Conservation (phyloP, 2,888 invertebrate genomes). For the Cryptus armator region DNA sequence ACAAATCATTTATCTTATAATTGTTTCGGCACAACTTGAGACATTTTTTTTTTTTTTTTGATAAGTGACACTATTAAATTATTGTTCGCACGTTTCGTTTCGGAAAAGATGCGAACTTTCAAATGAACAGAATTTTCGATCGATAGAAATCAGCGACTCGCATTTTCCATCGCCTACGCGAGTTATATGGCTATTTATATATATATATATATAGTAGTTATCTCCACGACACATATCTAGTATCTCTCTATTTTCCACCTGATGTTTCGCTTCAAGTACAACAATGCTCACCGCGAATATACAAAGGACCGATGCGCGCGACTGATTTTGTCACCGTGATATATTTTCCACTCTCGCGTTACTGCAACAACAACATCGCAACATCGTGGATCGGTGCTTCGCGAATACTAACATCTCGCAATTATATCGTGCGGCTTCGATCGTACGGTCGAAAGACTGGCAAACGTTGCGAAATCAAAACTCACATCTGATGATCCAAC, state of each 20-base stretch:
- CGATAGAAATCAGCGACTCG: not conserved
- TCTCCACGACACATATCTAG: constrained; percentile 20
- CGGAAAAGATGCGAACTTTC: too few relatives aligned
- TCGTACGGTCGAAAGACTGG: too few relatives aligned
- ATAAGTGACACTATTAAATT: too few relatives aligned
- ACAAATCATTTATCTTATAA: not conserved
- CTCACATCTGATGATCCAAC: too few relatives aligned
- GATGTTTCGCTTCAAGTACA: constrained; percentile 5
- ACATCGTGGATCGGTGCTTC: constrained; percentile 5
- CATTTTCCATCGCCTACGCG: not conserved
- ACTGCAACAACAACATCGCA: constrained; percentile 28
- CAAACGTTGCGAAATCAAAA: too few relatives aligned
- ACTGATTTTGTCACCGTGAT: constrained; percentile 31
- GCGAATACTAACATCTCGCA: too few relatives aligned
- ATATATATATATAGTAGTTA: not conserved
- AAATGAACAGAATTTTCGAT: too few relatives aligned
- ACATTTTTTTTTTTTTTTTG: too few relatives aligned
- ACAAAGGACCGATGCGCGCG: constrained; percentile 25
- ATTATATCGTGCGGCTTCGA: too few relatives aligned
- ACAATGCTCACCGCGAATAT: constrained; percentile 47
- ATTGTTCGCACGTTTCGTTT: too few relatives aligned
- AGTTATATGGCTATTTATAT: too few relatives aligned
- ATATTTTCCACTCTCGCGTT: constrained; percentile 35
- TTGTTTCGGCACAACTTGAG: not conserved
- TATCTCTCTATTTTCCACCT: constrained; percentile 14